Evolutionary conservation across 2,797 vertebrate species (phyloP), one percentile per base, ranked within the genome.

Genomic region (Liparis tanakae): DNA sequence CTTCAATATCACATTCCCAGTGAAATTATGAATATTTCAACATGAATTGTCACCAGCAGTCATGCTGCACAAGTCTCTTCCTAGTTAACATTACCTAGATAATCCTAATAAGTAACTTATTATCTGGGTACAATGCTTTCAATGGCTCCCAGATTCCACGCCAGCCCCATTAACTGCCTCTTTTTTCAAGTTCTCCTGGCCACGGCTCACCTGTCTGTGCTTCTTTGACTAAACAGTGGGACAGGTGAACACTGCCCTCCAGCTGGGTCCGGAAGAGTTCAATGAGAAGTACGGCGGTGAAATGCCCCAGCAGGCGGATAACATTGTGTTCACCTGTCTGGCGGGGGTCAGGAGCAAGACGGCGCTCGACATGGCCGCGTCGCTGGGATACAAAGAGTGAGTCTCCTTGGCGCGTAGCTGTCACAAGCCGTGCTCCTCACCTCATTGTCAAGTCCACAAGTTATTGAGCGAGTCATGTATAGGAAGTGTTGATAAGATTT

Each of bases 381-480:
- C 94, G 46, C 89, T 99, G 87, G 97, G 98, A 88, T 99, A 96
- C 87, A 93, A 85, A 85, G 95, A 94, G 98, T 99, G 57, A 92
- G 37, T 43, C 65, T 72, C 30, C 7, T 33, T 46, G 7, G 4
- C 44, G n/a, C 33, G 7, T 25, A 25, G 71, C 25, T 59, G 44
- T 73, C 22, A 72, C 13, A 50, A 20, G 56, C 4, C 70, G 12
- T 34, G 4, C 1, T 60, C 65, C 3, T 56, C 34, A 64, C 9
- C 1, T 62, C 18, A 60, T 12, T 0, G 7, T 55, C 0, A 33
- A 67, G 6, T 25, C 18, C 9, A 59, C 10, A 7, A 6, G 20
- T 54, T 1, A 74, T 20, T 51, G 1, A 67, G n/a, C 25, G 18
- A 34, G 43, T 9, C 6, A 51, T 69, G 3, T 20, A 14, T 2